Evolutionary conservation across 2,888 invertebrate species (phyloP), one percentile per base, ranked within the genome.

Genomic region (Leptothorax acervorum): DNA sequence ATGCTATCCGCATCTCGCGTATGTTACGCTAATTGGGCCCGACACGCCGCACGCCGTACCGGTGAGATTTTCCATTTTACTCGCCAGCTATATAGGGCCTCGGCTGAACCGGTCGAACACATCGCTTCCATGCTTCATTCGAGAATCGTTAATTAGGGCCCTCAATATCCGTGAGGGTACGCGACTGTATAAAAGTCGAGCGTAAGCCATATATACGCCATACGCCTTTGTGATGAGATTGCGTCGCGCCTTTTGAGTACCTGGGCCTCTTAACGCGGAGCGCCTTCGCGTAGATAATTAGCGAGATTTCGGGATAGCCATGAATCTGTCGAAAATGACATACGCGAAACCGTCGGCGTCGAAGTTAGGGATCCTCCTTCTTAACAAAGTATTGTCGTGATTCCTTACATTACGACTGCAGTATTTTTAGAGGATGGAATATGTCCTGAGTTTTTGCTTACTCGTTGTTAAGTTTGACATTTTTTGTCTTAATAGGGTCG

Each of bases 111-210:
- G 82, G 48, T 65, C 55, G 35, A 35, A 62, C 48, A 39, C 60
- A n/a, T 28, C 35, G 57, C 68, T 82, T 82, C 28, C 60, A 82
- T 35, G 73, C 82, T 62, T 28, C 84, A 84, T 70, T 75, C 82
- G 71, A 70, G 82, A 84, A 84, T 88, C 85, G 87, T 87, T 88
- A 89, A 90, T 90, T 90, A 90, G 85, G 81, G 74, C 82, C 51
- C 31, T 73, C 65, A 51, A 84, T 84, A 84, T 84, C 66, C 60
- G 68, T 73, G 66, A 75, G 63, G 35, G 63, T 73, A 71, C 60
- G 68, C 65, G 48, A 55, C 15, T 31, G 45, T 9, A 31, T 79
- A 82, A 65, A 55, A 78, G 53, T 82, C 53, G 79, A 63, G 31
- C 81, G 53, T 31, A 51, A 45, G 74, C 23, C 66, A n/a, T n/a